Conservation (phyloP, 1,140 invertebrate species). For the Wiebesia pumilae region DNA sequence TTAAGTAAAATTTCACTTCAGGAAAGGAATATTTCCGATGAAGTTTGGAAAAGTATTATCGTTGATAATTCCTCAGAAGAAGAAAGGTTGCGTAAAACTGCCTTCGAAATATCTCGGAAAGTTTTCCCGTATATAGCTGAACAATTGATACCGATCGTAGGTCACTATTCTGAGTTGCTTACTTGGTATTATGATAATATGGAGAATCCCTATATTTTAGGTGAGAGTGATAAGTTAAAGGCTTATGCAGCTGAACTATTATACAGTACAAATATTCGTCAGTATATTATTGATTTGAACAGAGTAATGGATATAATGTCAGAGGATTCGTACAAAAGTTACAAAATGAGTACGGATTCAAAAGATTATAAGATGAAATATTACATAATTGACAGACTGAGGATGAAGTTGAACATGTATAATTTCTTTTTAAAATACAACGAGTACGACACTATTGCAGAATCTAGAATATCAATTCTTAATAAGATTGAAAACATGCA, state of each 20-base stretch:
- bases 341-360: background rate
- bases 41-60: background rate
- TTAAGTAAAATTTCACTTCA: background rate
- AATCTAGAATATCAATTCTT: background rate
- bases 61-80: background rate
- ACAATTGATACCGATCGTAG: background rate
- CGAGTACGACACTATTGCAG: background rate
- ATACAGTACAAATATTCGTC: constrained; percentile 13
- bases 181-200: constrained; percentile 29
- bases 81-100: background rate
- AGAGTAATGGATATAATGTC: background rate
- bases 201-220: background rate
- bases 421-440: background rate
- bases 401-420: background rate
- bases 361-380: background rate
- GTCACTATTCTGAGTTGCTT: background rate
- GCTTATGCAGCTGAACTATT: constrained; percentile 3
- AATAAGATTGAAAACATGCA: background rate
- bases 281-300: background rate
- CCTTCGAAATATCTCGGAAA: background rate
- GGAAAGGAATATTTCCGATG: background rate
- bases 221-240: background rate
- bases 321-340: background rate
- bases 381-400: background rate
- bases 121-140: background rate